phyloP scores from a whole-genome alignment of 2,797 vertebrate genomes.

The Sebastes goodei region DNA sequence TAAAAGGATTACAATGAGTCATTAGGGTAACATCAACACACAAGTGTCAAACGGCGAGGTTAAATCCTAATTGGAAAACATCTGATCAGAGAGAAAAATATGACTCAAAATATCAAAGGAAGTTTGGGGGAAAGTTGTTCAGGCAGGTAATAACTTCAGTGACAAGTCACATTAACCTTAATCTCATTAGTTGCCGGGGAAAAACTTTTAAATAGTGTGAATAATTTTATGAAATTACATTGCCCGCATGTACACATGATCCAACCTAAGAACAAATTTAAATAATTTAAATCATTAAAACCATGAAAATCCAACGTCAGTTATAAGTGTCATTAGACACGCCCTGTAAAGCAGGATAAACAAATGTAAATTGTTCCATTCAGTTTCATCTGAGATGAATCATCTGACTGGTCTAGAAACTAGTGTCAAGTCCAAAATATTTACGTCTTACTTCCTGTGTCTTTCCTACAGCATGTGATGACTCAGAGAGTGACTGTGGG shows the following conservation, averaged over 20 bases:
- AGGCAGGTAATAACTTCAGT: background rate
- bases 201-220: background rate
- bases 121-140: background rate
- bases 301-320: background rate
- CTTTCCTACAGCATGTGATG: constrained; percentile 6
- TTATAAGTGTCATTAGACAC: background rate
- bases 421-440: background rate
- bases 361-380: background rate
- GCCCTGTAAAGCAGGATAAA: background rate
- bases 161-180: background rate
- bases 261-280: background rate
- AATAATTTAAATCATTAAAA: background rate
- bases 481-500: constrained; percentile 39
- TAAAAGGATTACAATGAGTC: constrained; percentile 19
- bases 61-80: constrained; percentile 30
- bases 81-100: background rate
- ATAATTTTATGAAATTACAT: background rate
- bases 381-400: constrained; percentile 44
- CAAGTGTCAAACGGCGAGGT: background rate
- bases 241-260: background rate
- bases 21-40: background rate
- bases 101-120: constrained; percentile 12
- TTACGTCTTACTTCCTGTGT: background rate
- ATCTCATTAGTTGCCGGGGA: background rate
- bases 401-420: constrained; percentile 18